Percentiles rank a stretch among this genome's conserved stretches.
Conservation (phyloP, 2,797 vertebrate genomes). For the Monodelphis domestica region DNA sequence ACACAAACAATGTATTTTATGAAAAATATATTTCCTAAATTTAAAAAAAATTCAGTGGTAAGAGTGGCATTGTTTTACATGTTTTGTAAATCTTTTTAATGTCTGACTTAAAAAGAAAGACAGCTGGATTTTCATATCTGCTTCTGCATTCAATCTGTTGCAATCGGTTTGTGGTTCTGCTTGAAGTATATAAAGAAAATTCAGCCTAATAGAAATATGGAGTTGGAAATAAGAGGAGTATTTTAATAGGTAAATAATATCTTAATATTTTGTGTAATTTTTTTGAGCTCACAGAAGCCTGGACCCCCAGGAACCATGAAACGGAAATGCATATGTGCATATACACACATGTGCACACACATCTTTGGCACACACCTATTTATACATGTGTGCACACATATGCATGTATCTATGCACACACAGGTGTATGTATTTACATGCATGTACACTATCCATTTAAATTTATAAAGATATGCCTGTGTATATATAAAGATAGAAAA, state of each 20-base stretch:
- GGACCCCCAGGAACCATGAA: background rate
- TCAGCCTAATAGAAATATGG: background rate
- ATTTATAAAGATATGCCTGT: background rate
- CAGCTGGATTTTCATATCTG: background rate
- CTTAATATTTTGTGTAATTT: background rate
- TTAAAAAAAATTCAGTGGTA: background rate
- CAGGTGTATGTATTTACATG: too few species aligned
- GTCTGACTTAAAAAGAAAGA: background rate
- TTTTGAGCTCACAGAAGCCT: background rate
- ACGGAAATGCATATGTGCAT: background rate
- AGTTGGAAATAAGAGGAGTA: background rate
- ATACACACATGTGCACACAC: fast-evolving
- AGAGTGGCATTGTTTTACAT: background rate
- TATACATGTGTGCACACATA: background rate
- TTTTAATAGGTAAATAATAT: background rate
- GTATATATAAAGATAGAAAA: background rate
- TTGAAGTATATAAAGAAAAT: background rate
- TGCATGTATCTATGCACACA: too few species aligned
- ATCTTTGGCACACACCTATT: background rate
- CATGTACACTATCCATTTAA: too few species aligned
- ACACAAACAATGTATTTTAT: background rate
- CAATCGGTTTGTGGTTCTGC: background rate
- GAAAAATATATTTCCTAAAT: background rate
- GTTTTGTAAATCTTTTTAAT: background rate
- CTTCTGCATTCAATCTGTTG: background rate